Base-by-base conservation (phyloP, 1,140 invertebrate genomes). In the Pseudoatta argentina region DNA sequence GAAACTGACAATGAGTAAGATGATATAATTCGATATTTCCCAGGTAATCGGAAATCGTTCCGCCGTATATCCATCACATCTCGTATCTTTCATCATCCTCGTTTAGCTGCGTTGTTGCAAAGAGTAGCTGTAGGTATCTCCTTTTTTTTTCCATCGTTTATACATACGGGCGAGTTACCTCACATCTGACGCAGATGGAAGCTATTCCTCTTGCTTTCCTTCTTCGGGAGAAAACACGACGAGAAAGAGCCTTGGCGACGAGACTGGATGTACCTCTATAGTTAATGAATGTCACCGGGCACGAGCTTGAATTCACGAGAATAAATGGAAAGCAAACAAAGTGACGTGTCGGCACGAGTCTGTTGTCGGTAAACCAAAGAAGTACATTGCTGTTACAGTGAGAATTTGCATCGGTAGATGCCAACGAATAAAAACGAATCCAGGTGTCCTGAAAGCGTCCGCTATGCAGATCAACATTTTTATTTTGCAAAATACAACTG, bases 261-360 rank as follows among this genome's bases (percentile, higher is more conserved):
- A 59, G 53, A 59, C 34, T 18, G 39, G n/a, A 18, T 66, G 76
- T 30, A 57, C 73, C 79, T 83, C 69, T 51, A 24, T 69, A 34
- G 79, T 83, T 83, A 83, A 83, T 83, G 57, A 83, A 83, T 57
- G 79, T 75, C 53, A 61, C 53, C 69, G 69, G 59, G 67, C 30
- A 39, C 34, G 39, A 73, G 69, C 69, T 83, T 24, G 55, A 83
- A 83, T 83, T 75, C 67, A 21, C 55, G 55, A 18, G 79, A 82
- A 75, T 83, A 83, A 63, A 83, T 83, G 79, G 55, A 83, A 83
- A 83, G 69, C 79, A 83, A 83, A 83, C 69, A 83, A 75, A 83
- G 79, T 83, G 79, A 83, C 79, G 39, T 63, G 79, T 75, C 79
- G 55, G 79, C 79, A 24, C 39, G 79, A 34, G 44, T 59, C 39